phyloP scores from a whole-genome alignment of 2,797 vertebrate genomes.

The Hyperoplus lanceolatus region DNA sequence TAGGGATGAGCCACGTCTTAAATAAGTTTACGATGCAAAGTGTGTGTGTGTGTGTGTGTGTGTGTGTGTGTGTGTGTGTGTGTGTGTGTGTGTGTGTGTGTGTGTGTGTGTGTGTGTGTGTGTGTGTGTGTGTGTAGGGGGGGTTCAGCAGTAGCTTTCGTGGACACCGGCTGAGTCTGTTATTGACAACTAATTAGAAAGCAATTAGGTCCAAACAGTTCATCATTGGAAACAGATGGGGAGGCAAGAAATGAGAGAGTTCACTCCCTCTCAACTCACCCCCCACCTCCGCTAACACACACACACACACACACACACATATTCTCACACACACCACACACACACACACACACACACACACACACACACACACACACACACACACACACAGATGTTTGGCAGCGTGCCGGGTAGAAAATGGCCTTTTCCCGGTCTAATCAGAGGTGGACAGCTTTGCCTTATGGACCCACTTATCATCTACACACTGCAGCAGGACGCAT shows the following conservation, averaged over 20 bases:
- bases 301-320: slow-evolving; percentile 14
- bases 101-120: too few relatives aligned
- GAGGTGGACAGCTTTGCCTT: slow-evolving; percentile 53
- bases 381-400: slow-evolving; percentile 38
- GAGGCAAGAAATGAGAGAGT: slow-evolving; percentile 65
- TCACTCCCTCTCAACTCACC: slow-evolving; percentile 20
- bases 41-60: neutral
- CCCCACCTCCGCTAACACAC: slow-evolving; percentile 24
- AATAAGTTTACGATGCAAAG: slow-evolving; percentile 47
- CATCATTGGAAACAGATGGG: slow-evolving; percentile 86
- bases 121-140: neutral
- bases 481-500: slow-evolving; percentile 23
- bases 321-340: slow-evolving; percentile 12
- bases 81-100: neutral
- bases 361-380: slow-evolving; percentile 35
- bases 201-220: slow-evolving; percentile 82
- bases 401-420: slow-evolving; percentile 48
- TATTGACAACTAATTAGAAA: slow-evolving; percentile 88
- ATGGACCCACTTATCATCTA: slow-evolving; percentile 31
- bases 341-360: slow-evolving; percentile 32
- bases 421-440: slow-evolving; percentile 50
- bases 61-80: neutral
- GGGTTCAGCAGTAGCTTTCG: slow-evolving; percentile 55
- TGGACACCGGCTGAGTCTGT: slow-evolving; percentile 82
- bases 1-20: slow-evolving; percentile 36